phyloP scores from a whole-genome alignment of 2,888 invertebrate species.

The Cloeon dipterum region DNA sequence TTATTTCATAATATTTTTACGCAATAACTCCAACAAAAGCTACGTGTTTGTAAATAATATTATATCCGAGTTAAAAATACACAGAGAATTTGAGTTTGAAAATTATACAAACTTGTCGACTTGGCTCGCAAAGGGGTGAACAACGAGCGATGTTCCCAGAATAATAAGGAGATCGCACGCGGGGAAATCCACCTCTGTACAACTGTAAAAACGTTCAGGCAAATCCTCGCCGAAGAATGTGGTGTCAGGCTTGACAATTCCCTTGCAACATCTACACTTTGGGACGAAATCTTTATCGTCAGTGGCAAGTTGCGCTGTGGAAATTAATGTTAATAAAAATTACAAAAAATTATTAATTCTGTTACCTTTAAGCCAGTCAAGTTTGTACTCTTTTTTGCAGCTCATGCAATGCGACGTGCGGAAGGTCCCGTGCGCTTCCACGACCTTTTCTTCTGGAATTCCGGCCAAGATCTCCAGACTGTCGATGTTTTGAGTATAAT shows the following conservation, averaged over 20 bases:
- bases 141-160: constrained; percentile 84
- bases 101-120: constrained; percentile 65
- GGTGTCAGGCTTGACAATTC: constrained; percentile 82
- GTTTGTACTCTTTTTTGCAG: constrained; percentile 45
- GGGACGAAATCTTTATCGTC: constrained; percentile 60
- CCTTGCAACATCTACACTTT: constrained; percentile 47
- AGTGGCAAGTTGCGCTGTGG: constrained; percentile 43
- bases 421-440: constrained; percentile 92
- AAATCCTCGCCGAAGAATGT: constrained; percentile 88
- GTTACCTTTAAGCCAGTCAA: constrained; percentile 69
- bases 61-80: too few relatives aligned
- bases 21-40: too few relatives aligned
- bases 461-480: constrained; percentile 73
- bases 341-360: neutral
- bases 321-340: constrained; percentile 7
- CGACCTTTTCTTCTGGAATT: constrained; percentile 57
- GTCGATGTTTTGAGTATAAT: constrained; percentile 62
- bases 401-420: constrained; percentile 63
- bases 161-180: constrained; percentile 80
- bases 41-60: too few relatives aligned
- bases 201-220: constrained; percentile 49
- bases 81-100: too few relatives aligned
- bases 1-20: too few relatives aligned
- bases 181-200: constrained; percentile 48
- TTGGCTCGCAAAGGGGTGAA: constrained; percentile 84